These are phyloP conservation scores for Sphaeridia pumilis DNA, from an alignment of 2,888 invertebrate species.

Conservation along the genomic window DNA sequence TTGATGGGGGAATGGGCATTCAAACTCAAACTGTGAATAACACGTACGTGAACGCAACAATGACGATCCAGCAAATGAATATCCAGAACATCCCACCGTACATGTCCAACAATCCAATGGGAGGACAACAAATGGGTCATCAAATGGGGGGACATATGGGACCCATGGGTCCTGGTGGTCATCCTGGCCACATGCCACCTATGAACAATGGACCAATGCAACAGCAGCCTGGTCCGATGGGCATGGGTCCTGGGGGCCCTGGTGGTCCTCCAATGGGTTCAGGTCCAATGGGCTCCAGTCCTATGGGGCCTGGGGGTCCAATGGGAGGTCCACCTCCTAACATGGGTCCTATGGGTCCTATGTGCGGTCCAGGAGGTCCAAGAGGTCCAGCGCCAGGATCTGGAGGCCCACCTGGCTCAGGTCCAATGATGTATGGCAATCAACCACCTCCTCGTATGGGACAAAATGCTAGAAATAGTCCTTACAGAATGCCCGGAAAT, in stretches of 20 bases:
- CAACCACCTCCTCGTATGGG: conserved; percentile 26
- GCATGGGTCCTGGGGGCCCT: conserved; percentile 22
- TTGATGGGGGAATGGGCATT: conserved; percentile 36
- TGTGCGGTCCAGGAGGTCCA: conserved; percentile 31
- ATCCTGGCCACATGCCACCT: not conserved
- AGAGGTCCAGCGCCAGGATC: conserved; percentile 34
- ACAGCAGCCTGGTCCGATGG: conserved; percentile 19
- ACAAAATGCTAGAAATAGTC: conserved; percentile 45
- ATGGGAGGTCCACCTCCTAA: conserved; percentile 22
- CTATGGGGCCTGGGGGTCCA: conserved; percentile 18
- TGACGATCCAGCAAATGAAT: conserved; percentile 45
- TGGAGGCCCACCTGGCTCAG: conserved; percentile 33
- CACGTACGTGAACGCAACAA: conserved; percentile 44
- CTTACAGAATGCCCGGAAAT: conserved; percentile 44
- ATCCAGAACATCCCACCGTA: conserved; percentile 40
- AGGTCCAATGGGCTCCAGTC: conserved; percentile 28
- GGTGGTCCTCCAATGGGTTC: conserved; percentile 35
- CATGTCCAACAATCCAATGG: conserved; percentile 26
- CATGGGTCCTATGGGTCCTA: conserved; percentile 19
- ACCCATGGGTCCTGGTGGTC: conserved; percentile 28
- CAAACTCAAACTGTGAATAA: conserved; percentile 43
- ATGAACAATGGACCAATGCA: conserved; percentile 8
- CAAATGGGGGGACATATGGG: conserved; percentile 23
- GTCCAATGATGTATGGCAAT: conserved; percentile 34
- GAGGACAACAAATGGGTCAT: conserved; percentile 15